A percentile compares a stretch with the other conserved stretches of the same genome.
phyloP scores from a whole-genome alignment of 2,888 invertebrate species.

The Dynastes hyllus region DNA sequence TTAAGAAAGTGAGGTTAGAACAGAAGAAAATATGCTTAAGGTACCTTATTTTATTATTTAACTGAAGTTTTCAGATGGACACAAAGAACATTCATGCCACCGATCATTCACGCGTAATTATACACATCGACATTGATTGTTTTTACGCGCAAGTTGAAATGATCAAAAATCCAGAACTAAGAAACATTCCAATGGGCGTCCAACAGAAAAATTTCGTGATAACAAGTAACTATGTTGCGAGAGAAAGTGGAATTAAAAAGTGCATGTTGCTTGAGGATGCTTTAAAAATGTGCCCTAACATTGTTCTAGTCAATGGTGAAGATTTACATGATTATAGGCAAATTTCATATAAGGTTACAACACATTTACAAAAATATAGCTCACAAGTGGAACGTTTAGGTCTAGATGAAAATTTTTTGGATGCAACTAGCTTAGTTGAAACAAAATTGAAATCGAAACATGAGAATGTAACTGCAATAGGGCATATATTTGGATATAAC shows the following conservation, averaged over 20 bases:
- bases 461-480: slow-evolving; percentile 69
- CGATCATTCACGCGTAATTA: slow-evolving; percentile 80
- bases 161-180: slow-evolving; percentile 80
- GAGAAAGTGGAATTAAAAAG: slow-evolving; percentile 84
- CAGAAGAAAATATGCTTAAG: background rate
- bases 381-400: slow-evolving; percentile 86
- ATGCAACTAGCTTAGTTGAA: slow-evolving; percentile 81
- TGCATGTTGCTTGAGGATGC: slow-evolving; percentile 87
- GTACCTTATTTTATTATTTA: background rate
- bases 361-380: slow-evolving; percentile 81
- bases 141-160: slow-evolving; percentile 93
- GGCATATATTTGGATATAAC: slow-evolving; percentile 76
- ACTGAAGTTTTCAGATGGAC: slow-evolving; percentile 48
- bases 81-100: slow-evolving; percentile 53
- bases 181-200: slow-evolving; percentile 82
- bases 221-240: slow-evolving; percentile 88
- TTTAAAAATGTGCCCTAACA: slow-evolving; percentile 80
- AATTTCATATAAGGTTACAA: slow-evolving; percentile 84
- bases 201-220: slow-evolving; percentile 90
- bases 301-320: slow-evolving; percentile 87
- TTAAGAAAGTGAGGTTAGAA: slow-evolving; percentile 10
- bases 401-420: slow-evolving; percentile 89
- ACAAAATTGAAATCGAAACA: slow-evolving; percentile 68
- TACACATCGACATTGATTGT: slow-evolving; percentile 89
- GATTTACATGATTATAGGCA: slow-evolving; percentile 87